Percentiles rank a stretch among this genome's conserved stretches.
These are phyloP conservation scores for Leptodirus hochenwartii DNA, from an alignment of 2,888 invertebrate genomes.

Conservation along the genomic window DNA sequence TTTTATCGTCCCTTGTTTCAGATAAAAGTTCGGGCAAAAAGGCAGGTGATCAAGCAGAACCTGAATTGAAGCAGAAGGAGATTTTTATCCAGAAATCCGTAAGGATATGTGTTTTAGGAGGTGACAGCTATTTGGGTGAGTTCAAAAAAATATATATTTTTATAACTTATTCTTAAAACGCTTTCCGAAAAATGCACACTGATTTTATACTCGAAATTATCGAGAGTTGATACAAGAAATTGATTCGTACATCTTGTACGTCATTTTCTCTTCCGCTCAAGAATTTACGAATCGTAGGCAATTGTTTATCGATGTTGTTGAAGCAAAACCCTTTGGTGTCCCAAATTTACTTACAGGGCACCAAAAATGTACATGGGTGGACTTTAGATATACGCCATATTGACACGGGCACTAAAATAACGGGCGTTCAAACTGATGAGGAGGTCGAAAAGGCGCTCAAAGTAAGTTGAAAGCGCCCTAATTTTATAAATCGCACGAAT, in stretches of 20 bases:
- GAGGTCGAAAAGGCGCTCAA: constrained; percentile 18
- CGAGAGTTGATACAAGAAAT: no score
- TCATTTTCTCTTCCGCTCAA: no score
- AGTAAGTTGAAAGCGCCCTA: constrained; percentile 17
- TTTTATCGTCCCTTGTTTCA: no score
- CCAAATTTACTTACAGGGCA: constrained; percentile 21
- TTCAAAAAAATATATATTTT: no score
- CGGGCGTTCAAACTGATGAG: constrained; percentile 14
- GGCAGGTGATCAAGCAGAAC: no score
- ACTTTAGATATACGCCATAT: constrained; percentile 21
- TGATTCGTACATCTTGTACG: no score
- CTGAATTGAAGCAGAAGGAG: no score
- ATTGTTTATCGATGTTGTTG: constrained; percentile 31
- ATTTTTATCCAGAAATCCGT: constrained; percentile 13
- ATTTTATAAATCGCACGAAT: not conserved
- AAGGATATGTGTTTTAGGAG: constrained; percentile 29
- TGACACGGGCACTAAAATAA: constrained; percentile 21
- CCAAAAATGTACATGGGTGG: constrained; percentile 16
- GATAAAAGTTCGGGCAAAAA: no score
- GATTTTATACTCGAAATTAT: no score
- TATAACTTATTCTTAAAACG: no score
- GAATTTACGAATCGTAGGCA: no score
- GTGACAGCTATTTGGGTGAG: constrained; percentile 30
- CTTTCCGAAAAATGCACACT: no score
- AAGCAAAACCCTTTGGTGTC: constrained; percentile 33